Base-by-base conservation (phyloP, 1,140 invertebrate genomes). In the Leptestheria dahalacensis region DNA sequence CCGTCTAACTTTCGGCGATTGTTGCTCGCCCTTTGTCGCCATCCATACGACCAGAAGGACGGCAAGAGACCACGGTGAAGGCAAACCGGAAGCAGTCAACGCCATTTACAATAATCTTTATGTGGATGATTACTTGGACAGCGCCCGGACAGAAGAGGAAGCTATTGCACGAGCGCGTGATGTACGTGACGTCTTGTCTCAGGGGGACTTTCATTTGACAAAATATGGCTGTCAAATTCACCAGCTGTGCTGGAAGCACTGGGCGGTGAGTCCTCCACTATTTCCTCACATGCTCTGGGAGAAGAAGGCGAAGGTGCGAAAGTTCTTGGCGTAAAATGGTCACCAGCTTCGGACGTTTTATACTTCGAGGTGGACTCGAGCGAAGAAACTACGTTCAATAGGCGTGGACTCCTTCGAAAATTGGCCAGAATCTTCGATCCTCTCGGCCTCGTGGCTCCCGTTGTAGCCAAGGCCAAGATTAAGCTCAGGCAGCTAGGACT, bases 401-500 rank as follows among this genome's bases (percentile, higher is more conserved):
- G 58, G 15, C 51, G 60, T n/a, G 60, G 61, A 10, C 10, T 66
- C 0, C 20, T 64, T 2, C 21, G 21, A 6, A 12, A 48, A 0
- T 29, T 62, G 2, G 64, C 64, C 53, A 41, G 49, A 12, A 3
- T 68, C 0, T 68, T 64, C 60, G 68, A 68, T 46, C 68, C 66
- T 0, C 60, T 67, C 3, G 67, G 23, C 21, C 62, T 21, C 4
- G 24, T 33, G 12, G 9, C 53, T 1, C 53, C 53, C 1, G 20
- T 55, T 1, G 33, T 28, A 0, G n/a, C 33, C 11, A 55, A 55
- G 4, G 53, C 21, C 1, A 55, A 55, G 2, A 41, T 10, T 15
- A 18, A 25, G 12, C 28, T 26, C 20, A 24, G 53, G 2, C 9
- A 33, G 59, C 50, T 75, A 11, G 73, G 73, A 70, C 25, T 63